Conservation (phyloP, 2,113 vertebrate genomes). For the Anser cygnoides region DNA sequence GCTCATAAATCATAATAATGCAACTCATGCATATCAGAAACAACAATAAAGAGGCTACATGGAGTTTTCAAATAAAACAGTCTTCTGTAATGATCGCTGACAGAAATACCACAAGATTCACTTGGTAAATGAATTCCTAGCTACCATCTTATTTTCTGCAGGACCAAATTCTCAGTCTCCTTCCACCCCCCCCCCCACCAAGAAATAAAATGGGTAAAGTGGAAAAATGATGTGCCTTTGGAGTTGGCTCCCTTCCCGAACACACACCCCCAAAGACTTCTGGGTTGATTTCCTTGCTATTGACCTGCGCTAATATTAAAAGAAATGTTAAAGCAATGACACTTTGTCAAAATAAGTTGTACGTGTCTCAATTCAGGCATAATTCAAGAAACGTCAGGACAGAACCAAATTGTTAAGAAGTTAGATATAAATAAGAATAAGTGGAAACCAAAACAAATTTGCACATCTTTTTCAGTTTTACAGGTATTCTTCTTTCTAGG, state of each 20-base stretch:
- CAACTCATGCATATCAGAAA: background rate
- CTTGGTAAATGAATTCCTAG: background rate
- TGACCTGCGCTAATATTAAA: background rate
- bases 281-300: background rate
- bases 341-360: background rate
- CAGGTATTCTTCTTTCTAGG: background rate
- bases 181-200: background rate
- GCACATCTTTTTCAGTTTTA: background rate
- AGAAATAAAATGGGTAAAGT: background rate
- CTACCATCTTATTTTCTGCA: background rate
- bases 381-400: background rate
- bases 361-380: background rate
- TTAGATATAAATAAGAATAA: background rate
- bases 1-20: background rate
- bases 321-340: background rate
- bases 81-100: background rate
- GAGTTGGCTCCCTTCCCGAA: background rate
- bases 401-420: background rate
- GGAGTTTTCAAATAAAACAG: background rate
- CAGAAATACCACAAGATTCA: background rate
- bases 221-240: background rate
- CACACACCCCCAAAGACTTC: background rate
- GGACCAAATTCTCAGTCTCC: background rate
- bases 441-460: background rate
- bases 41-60: background rate